Conservation (phyloP, 2,797 vertebrate genomes). For the Helarctos malayanus region DNA sequence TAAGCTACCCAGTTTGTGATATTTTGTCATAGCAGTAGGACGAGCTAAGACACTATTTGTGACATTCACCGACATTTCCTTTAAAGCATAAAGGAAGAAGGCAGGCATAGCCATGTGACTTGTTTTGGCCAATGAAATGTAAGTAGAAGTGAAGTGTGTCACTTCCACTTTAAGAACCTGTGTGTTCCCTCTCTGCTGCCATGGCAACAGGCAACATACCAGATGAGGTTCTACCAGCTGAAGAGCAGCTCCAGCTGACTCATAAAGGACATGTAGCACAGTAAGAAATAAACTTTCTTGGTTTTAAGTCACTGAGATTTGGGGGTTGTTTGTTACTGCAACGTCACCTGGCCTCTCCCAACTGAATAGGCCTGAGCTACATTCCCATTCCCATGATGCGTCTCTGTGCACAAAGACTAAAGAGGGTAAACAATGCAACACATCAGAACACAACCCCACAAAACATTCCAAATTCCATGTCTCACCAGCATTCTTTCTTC, state of each 20-base stretch:
- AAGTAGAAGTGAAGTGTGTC: slow-evolving; percentile 20
- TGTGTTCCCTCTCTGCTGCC: slow-evolving; percentile 13
- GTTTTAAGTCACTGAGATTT: slow-evolving; percentile 58
- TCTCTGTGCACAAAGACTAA: slow-evolving; percentile 22
- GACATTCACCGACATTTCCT: slow-evolving; percentile 11
- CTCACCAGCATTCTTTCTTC: slow-evolving; percentile 75
- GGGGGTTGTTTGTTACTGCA: not conserved
- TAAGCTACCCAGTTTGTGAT: not conserved
- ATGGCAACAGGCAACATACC: slow-evolving; percentile 61
- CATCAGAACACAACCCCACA: slow-evolving; percentile 67
- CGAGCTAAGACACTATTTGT: not conserved
- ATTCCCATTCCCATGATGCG: slow-evolving; percentile 70
- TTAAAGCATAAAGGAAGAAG: not conserved
- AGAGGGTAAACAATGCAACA: slow-evolving; percentile 63
- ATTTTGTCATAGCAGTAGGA: not conserved
- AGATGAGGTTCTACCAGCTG: slow-evolving; percentile 60
- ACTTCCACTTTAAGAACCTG: slow-evolving; percentile 67
- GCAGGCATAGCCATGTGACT: not conserved
- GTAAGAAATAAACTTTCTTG: slow-evolving; percentile 37
- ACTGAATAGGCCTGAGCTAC: not conserved
- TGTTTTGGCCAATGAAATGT: slow-evolving; percentile 52
- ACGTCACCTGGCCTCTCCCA: slow-evolving; percentile 7
- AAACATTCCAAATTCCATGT: slow-evolving; percentile 79
- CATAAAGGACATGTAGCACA: slow-evolving; percentile 8
- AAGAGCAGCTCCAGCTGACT: slow-evolving; percentile 39